Percentiles rank a stretch among this genome's conserved stretches.
Conservation (phyloP, 2,113 vertebrate species). For the Todiramphus chloris region DNA sequence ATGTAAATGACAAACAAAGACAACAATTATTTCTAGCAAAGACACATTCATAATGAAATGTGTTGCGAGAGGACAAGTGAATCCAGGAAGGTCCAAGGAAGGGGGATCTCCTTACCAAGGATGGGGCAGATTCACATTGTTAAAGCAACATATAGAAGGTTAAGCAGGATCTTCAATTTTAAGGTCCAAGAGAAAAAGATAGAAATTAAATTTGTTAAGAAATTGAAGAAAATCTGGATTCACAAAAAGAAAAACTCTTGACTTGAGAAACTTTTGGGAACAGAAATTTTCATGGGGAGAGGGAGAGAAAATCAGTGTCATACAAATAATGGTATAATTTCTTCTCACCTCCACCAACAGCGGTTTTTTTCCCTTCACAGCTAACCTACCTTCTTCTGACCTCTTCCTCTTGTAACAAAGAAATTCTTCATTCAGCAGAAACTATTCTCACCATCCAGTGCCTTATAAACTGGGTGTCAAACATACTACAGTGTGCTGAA, state of each 20-base stretch:
- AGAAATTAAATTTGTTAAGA: not conserved
- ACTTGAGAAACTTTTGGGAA: not conserved
- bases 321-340: not conserved
- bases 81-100: not conserved
- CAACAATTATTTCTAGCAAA: not conserved
- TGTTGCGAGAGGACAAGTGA: not conserved
- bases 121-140: not conserved
- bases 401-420: not conserved
- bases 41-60: not conserved
- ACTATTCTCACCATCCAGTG: not conserved
- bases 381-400: not conserved
- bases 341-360: not conserved
- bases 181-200: not conserved
- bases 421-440: not conserved
- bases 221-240: not conserved
- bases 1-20: not conserved
- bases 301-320: not conserved
- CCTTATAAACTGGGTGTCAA: not conserved
- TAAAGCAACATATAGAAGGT: not conserved
- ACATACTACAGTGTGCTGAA: not conserved
- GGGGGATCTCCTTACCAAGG: not conserved
- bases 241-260: not conserved
- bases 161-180: not conserved
- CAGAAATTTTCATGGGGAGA: not conserved
- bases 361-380: not conserved